Evolutionary conservation across 2,797 vertebrate genomes (phyloP), one percentile per base, ranked within the genome.

Genomic region (Ammospiza maritima): DNA sequence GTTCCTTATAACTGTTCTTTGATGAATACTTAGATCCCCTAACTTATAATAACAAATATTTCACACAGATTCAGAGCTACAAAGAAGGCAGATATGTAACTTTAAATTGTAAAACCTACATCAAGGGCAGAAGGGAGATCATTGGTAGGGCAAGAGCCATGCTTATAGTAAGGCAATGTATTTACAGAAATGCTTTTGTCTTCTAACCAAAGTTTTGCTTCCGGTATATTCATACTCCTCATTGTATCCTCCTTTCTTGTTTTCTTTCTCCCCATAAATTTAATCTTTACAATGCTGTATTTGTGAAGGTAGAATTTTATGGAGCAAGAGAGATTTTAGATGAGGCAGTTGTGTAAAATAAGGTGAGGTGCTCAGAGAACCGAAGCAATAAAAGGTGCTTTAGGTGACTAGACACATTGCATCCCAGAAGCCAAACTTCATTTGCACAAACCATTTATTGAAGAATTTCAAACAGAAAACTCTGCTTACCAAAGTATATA

Each of bases 1-100:
- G 69, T 89, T 83, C 75, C 45, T 95, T 96, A 90, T 75, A 74
- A 29, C 40, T 94, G 65, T 87, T 97, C 65, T 92, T 82, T 92
- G 42, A 85, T 96, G 92, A 93, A 85, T 92, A 48, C 66, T 88
- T 95, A 85, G 30, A 91, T 93, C 38, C 30, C 42, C 2, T 93
- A 70, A 84, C 47, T 87, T 89, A 88, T 93, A 94, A 79, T 67
- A 89, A 70, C 4, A 13, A 77, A 88, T 2, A 44, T 81, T 96
- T 93, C 60, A 71, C 60, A 90, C 27, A 74, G 42, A 79, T 80
- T 75, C 34, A 71, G 54, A 65, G 7, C 36, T 79, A 70, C 12
- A 83, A 84, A 83, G 53, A 87, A 44, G 12, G n/a, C 4, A 5
- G 20, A 42, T 48, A 27, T 9, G 22, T 47, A 40, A 71, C 21